These are phyloP conservation scores for Caenorhabditis remanei DNA, from an alignment of 1,140 invertebrate species.

Conservation along the genomic window DNA sequence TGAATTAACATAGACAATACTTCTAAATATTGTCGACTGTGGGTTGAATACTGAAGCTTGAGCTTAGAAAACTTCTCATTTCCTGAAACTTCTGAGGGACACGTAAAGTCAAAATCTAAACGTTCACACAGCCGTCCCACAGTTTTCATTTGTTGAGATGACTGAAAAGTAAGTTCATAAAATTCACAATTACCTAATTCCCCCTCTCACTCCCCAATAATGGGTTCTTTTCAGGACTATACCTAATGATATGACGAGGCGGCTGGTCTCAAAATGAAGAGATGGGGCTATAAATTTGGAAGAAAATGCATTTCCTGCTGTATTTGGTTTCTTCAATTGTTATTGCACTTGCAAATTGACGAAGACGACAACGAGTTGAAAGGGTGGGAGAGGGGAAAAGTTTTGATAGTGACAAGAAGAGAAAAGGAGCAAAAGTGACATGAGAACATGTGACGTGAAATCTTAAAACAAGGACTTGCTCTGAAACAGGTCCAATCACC, in stretches of 20 bases:
- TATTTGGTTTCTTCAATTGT: neutral
- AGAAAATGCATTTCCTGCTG: neutral
- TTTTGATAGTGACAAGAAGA: constrained; percentile 18
- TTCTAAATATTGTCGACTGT: too few species aligned
- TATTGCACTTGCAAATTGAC: constrained; percentile 12
- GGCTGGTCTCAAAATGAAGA: neutral
- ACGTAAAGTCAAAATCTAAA: too few species aligned
- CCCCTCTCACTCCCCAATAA: neutral
- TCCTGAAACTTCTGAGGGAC: too few species aligned
- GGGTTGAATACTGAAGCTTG: too few species aligned
- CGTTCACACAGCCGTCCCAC: too few species aligned
- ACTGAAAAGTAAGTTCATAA: neutral
- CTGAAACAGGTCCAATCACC: neutral
- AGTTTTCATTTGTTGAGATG: neutral
- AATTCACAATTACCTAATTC: constrained; percentile 9
- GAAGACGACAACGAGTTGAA: neutral
- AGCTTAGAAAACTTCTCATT: too few species aligned
- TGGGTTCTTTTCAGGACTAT: constrained; percentile 2
- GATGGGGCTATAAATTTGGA: constrained; percentile 38
- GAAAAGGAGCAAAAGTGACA: neutral
- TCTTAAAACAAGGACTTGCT: constrained; percentile 14
- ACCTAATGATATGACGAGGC: neutral
- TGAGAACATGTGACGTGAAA: neutral
- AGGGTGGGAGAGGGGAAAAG: neutral
- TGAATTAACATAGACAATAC: too few species aligned